Evolutionary conservation across 2,888 invertebrate genomes (phyloP).

Genomic region (Volucella inanis): DNA sequence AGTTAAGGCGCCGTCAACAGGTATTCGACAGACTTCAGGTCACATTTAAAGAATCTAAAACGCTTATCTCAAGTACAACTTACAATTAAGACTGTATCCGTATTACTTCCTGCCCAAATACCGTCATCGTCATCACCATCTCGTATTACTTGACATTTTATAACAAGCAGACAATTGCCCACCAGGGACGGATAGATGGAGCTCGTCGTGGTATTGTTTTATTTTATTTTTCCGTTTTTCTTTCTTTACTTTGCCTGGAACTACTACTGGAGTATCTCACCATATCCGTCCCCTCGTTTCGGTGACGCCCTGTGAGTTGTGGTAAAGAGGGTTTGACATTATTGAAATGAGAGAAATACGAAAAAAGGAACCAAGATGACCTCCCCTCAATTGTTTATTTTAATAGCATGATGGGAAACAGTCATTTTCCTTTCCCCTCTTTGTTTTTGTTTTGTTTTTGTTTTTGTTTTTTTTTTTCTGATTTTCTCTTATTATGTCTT

Average conservation of each 20-base stretch:
- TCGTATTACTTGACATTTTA: slow-evolving; percentile 43
- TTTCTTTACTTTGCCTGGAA: neutral
- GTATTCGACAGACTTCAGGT: neutral
- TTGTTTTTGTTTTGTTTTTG: slow-evolving; percentile 13
- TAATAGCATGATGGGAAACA: slow-evolving; percentile 57
- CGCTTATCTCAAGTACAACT: slow-evolving; percentile 8
- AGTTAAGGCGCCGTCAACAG: too few species aligned
- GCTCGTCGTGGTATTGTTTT: slow-evolving; percentile 47
- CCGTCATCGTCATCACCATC: neutral
- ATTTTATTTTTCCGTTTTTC: slow-evolving; percentile 32
- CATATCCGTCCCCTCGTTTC: slow-evolving; percentile 1
- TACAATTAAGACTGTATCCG: neutral
- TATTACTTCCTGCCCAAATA: neutral
- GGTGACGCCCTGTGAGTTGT: slow-evolving; percentile 55
- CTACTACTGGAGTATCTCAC: too few species aligned
- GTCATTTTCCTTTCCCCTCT: slow-evolving; percentile 61
- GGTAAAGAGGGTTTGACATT: slow-evolving; percentile 73
- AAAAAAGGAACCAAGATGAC: slow-evolving; percentile 35
- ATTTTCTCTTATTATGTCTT: slow-evolving; percentile 56
- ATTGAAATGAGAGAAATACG: slow-evolving; percentile 63
- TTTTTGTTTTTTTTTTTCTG: too few species aligned
- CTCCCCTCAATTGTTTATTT: slow-evolving; percentile 54
- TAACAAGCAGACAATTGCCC: slow-evolving; percentile 62
- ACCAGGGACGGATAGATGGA: slow-evolving; percentile 53
- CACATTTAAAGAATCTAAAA: slow-evolving; percentile 15